Conservation (phyloP, 1,140 invertebrate species). For the Drosophila ogumai region DNA sequence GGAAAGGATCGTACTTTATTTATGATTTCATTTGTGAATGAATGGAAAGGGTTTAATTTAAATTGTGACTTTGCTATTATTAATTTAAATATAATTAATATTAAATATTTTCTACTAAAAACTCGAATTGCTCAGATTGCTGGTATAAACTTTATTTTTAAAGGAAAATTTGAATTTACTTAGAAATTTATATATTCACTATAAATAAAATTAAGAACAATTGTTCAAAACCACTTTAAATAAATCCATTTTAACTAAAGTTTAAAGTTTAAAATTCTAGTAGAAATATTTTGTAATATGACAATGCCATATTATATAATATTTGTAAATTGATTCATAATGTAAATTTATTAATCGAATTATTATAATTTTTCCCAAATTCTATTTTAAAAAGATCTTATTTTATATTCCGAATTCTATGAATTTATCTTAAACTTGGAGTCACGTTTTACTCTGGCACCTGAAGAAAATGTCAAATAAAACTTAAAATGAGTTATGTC, state of each 20-base stretch:
- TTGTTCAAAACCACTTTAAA: neutral
- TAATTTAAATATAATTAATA: neutral
- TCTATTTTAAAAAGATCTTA: neutral
- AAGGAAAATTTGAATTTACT: neutral
- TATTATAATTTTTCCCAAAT: neutral
- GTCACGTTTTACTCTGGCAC: neutral
- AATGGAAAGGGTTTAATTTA: too few relatives aligned
- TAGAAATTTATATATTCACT: neutral
- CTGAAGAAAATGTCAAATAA: constrained; percentile 3
- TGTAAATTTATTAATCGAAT: too few relatives aligned
- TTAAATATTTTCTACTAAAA: neutral
- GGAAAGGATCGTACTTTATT: too few relatives aligned
- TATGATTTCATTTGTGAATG: too few relatives aligned
- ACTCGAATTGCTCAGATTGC: neutral
- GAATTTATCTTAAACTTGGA: too few relatives aligned
- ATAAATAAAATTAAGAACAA: neutral
- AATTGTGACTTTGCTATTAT: too few relatives aligned
- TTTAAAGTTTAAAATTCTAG: neutral
- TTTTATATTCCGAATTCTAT: neutral
- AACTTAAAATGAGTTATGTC: constrained; percentile 10
- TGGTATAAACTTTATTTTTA: neutral
- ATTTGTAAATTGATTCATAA: neutral
- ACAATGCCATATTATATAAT: too few relatives aligned
- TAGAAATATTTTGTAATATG: neutral
- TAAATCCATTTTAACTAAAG: neutral